Evolutionary conservation across 2,888 invertebrate species (phyloP).

Genomic region (Oxytorus armatus): DNA sequence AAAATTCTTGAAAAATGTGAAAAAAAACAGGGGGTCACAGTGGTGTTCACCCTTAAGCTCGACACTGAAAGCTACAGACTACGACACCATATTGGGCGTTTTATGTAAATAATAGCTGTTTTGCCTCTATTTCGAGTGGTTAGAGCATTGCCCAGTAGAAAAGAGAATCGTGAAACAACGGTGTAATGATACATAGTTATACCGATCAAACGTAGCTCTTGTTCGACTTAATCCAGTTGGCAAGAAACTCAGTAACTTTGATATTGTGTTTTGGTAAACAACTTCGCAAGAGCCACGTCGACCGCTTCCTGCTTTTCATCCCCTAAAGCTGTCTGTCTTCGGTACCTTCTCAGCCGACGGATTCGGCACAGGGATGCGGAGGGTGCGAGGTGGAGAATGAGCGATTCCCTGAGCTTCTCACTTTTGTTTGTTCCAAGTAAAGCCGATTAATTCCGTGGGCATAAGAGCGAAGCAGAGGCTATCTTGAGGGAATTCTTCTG

Average conservation of each 20-base stretch:
- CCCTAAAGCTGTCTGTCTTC: not conserved
- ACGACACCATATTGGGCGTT: too few species aligned
- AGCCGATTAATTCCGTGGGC: slow-evolving; percentile 59
- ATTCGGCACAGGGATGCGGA: not conserved
- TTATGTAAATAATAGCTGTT: too few species aligned
- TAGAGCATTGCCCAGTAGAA: too few species aligned
- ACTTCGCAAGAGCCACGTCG: slow-evolving; percentile 27
- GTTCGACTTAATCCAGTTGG: slow-evolving; percentile 41
- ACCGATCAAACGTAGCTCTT: slow-evolving; percentile 13
- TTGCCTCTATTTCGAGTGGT: too few species aligned
- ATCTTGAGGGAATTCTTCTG: slow-evolving; percentile 41
- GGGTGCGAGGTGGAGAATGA: not conserved
- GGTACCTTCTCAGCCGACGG: not conserved
- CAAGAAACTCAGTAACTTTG: slow-evolving; percentile 49
- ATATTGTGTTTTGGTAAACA: slow-evolving; percentile 53
- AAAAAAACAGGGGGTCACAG: too few species aligned
- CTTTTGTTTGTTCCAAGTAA: slow-evolving; percentile 59
- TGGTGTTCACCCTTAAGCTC: too few species aligned
- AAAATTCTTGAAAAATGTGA: too few species aligned
- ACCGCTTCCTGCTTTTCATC: not conserved
- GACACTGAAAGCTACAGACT: too few species aligned
- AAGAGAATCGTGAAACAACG: too few species aligned
- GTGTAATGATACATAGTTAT: too few species aligned
- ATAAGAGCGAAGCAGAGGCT: slow-evolving; percentile 34
- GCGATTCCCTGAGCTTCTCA: slow-evolving; percentile 4